Base-by-base conservation (phyloP, 2,888 invertebrate genomes). In the Phalera bucephala region DNA sequence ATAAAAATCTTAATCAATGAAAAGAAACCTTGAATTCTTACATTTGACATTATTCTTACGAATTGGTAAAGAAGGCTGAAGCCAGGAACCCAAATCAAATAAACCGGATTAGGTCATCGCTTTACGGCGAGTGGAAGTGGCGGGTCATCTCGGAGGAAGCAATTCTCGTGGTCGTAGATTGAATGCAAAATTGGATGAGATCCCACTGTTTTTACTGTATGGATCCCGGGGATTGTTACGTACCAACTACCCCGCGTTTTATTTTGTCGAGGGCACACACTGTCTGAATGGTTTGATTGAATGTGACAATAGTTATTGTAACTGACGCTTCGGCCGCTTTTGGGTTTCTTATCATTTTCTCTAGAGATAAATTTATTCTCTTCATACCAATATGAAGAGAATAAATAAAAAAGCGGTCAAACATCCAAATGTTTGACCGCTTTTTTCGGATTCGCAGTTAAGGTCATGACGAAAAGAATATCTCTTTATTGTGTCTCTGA, bases 161-260 rank as follows among this genome's bases (percentile, higher is more conserved):
- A 75, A 87, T 88, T 85, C 85, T 77, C 79, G 81, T 70, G 85
- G 81, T 83, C 85, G 86, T 84, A 87, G 86, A 87, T 87, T 88
- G 86, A 86, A 88, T 88, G 87, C 86, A 87, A 86, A 88, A 88
- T 88, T 88, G 87, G 88, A 88, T 83, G 87, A 86, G 83, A 80
- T 79, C 81, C 79, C 72, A 79, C 77, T 80, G 82, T 83, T 85
- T 85, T 84, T 84, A 84, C 80, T 82, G 78, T 84, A 77, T 79
- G 77, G 76, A 73, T 72, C 76, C 65, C 64, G 68, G 65, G 66
- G 54, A 75, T 80, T 69, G 80, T 75, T 77, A 76, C 69, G 72
- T 59, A 64, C 65, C 64, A 65, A 69, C 67, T 74, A 70, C 61
- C 62, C 66, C 70, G 67, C 62, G 70, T 80, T 83, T 83, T 84